Evolutionary conservation across 2,888 invertebrate genomes (phyloP).

Genomic region (Imbricaverruca yamaguchii): DNA sequence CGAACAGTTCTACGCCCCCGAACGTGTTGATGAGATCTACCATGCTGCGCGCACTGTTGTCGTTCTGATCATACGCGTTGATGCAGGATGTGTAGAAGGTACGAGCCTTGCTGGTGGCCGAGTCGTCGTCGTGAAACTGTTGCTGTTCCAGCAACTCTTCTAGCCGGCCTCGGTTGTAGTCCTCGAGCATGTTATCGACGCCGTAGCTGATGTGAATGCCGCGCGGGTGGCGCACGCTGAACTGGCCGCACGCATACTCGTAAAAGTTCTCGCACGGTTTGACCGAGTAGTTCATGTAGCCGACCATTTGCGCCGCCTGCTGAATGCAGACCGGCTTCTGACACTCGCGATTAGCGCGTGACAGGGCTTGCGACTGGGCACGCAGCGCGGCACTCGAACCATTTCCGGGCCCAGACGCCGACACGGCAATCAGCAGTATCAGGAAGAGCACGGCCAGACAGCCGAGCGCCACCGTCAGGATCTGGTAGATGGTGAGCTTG

Average conservation of each 20-base stretch:
- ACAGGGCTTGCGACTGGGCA: no score
- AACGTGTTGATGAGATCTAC: constrained; percentile 1
- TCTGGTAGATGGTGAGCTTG: constrained; percentile 12
- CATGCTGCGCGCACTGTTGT: neutral
- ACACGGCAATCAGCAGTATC: constrained; percentile 16
- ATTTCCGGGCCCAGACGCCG: neutral
- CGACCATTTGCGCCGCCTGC: constrained; percentile 24
- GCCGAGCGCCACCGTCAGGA: neutral
- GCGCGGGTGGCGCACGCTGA: constrained; percentile 10
- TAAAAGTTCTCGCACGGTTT: constrained; percentile 32
- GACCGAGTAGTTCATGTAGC: constrained; percentile 29
- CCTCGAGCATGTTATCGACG: constrained; percentile 15
- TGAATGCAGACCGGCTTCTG: constrained; percentile 13
- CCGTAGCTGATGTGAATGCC: constrained; percentile 22
- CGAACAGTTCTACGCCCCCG: constrained; percentile 9
- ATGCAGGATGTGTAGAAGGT: constrained; percentile 78
- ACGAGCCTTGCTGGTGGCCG: constrained; percentile 72
- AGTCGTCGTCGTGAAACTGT: constrained; percentile 38
- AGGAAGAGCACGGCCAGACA: neutral
- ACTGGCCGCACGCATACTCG: constrained; percentile 31
- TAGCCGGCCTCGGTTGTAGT: constrained; percentile 22
- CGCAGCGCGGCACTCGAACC: neutral
- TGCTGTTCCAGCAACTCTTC: constrained; percentile 44
- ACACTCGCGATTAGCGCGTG: neutral
- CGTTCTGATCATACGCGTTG: constrained; percentile 48